A percentile compares a stretch with the other conserved stretches of the same genome.
Evolutionary conservation across 2,888 invertebrate species (phyloP).

Genomic region (Euphydryas editha): DNA sequence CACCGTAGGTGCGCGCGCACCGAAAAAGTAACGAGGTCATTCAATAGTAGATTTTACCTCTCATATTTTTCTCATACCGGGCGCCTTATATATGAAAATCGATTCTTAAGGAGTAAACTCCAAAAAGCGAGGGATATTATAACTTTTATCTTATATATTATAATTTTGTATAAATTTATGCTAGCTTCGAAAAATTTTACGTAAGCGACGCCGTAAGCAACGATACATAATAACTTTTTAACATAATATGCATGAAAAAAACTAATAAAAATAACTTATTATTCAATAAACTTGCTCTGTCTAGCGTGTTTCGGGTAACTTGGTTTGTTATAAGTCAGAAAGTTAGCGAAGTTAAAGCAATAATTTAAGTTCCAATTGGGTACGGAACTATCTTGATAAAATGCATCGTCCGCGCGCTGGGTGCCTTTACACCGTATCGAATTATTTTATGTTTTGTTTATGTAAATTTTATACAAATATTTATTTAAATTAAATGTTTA

Average conservation of each 20-base stretch:
- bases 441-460: not conserved
- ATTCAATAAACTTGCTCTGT: slow-evolving; percentile 22
- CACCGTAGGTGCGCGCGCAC: too few relatives aligned
- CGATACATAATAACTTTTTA: not conserved
- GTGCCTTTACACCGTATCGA: slow-evolving; percentile 15
- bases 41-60: too few relatives aligned
- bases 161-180: too few relatives aligned
- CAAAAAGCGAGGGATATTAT: too few relatives aligned
- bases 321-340: slow-evolving; percentile 31
- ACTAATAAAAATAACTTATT: slow-evolving; percentile 15
- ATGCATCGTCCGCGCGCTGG: slow-evolving; percentile 8
- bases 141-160: too few relatives aligned
- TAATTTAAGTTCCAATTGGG: slow-evolving; percentile 26
- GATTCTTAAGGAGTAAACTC: not conserved
- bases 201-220: not conserved
- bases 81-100: too few relatives aligned
- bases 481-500: not conserved
- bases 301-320: slow-evolving; percentile 25
- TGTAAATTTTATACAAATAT: not conserved
- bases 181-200: not conserved
- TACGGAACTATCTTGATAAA: slow-evolving; percentile 21
- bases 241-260: not conserved
- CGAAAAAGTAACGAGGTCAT: too few relatives aligned
- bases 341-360: slow-evolving; percentile 23
- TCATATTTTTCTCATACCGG: too few relatives aligned